Base-by-base conservation (phyloP, 2,888 invertebrate genomes). In the Perizoma flavofasciatum region DNA sequence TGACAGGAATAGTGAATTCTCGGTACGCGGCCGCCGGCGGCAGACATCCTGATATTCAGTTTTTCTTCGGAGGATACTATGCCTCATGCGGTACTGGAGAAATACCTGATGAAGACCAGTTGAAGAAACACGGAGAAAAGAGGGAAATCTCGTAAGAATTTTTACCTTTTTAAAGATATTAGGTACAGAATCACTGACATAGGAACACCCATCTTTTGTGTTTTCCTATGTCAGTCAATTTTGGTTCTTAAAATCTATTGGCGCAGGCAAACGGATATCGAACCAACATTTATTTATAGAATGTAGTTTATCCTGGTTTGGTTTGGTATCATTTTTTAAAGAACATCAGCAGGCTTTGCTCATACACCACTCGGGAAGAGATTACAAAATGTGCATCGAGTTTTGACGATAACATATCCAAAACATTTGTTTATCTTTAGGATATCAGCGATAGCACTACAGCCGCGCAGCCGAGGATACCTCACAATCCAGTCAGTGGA, bases 391-490 rank as follows among this genome's bases (percentile, higher is more conserved):
- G n/a, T n/a, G n/a, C n/a, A n/a, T n/a, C n/a, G n/a, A n/a, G n/a
- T n/a, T n/a, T n/a, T n/a, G n/a, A n/a, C n/a, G n/a, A n/a, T n/a
- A 7, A 6, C 5, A 8, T 37, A 37, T 7, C 3, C 37, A 37
- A 37, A 37, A 37, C 22, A 22, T 22, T 22, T 22, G 22, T 4
- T 44, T 44, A 49, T 11, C 63, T 69, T 4, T 78, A 92, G 92
- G 41, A 91, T 95, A 55, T 93, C 94, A 3, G 94, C 94, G 0
- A 93, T 95, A 50, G 91, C 94, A 9, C 79, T 95, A 0, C 95
- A 95, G 56, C 95, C 96, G 0, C 93, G 94, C 60, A 95, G 95
- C 69, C 90, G 93, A 68, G 96, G 96, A 0, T 91, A 92, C 72
- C 69, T 95, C 4, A 90, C 93, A 5, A 87, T 97, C 45, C 93